Base-by-base conservation (phyloP, 2,888 invertebrate species). In the Odontomyia ornata region DNA sequence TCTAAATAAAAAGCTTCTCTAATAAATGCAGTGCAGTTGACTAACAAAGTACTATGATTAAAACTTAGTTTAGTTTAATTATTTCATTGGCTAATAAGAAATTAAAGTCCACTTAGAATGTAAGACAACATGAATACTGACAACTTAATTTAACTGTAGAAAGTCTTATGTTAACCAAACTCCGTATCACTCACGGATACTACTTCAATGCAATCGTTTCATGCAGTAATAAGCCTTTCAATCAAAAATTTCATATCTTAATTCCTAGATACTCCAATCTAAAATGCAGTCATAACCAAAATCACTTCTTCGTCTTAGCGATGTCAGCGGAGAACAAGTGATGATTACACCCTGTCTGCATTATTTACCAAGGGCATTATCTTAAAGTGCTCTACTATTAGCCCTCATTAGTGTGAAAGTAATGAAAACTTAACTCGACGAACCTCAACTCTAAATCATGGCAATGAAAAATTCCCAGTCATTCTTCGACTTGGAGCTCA, bases 371-470 rank as follows among this genome's bases (percentile, higher is more conserved):
- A 21, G 11, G 25, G 7, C 23, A 60, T 60, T 60, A 60, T 23
- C 23, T 60, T 23, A 25, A 25, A 60, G 15, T 43, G 1, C 18
- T 67, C 23, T 67, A 21, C 67, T 21, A 67, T 67, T 67, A 67
- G 43, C 21, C 2, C 67, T 46, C 67, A 67, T 67, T 67, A 67
- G 30, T 67, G 67, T 67, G 67, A 67, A 67, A 67, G 67, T 23
- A 23, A 36, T 67, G 67, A 27, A 18, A 67, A 67, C 43, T 18
- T 25, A n/a, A 11, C n/a, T n/a, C 28, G 64, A 15, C 43, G 5
- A 21, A 18, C 15, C 21, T 60, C 7, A 23, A 18, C 52, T 3
- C 15, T 52, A 15, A 52, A 15, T 9, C 52, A 52, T 4, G 7
- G 18, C 52, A 4, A 52, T 15, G 52, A 30, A 28, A 30, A 64